Evolutionary conservation across 2,113 vertebrate species (phyloP), one percentile per base, ranked within the genome.

Genomic region (Amphilophus citrinellus): DNA sequence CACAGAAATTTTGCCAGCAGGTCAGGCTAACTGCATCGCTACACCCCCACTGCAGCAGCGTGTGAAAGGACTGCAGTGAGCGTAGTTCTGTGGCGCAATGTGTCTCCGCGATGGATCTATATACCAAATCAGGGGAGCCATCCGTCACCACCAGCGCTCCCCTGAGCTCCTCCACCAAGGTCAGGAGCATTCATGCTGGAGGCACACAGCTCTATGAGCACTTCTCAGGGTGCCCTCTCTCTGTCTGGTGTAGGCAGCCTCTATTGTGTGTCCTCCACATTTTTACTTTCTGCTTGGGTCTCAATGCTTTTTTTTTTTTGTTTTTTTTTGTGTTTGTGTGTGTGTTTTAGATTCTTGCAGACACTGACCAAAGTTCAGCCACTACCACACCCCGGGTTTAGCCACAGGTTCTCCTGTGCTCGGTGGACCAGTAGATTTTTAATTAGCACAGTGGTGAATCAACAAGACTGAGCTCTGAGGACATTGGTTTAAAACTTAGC

Each of bases 391-490:
- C 56, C 37, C 61, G 65, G 82, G 87, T 92, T 82, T 39, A 79
- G 61, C 91, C 85, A 61, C 42, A 42, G 83, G 91, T 56, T 65
- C 77, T 84, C 84, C 83, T 91, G 83, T 87, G 91, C 86, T 87
- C 79, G 61, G 42, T 84, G 84, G 89, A 88, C 82, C 86, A 35
- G 82, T 57, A 58, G 82, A 81, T 90, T 90, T 91, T 89, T 88
- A 93, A 94, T 93, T 93, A 91, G 83, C 35, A 17, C 84, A 50
- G 66, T 56, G 75, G 82, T 92, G 89, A 83, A 92, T 90, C 90
- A 93, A 90, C 86, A 60, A 76, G 77, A 75, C 87, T 61, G 71
- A 86, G 77, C 71, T 85, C 66, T 73, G 86, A 80, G 87, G 68
- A 92, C 78, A 30, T 88, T 71, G 73, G 62, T 88, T 88, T 88